These are phyloP conservation scores for Cyphomyrus plagiostoma DNA, from an alignment of 2,113 vertebrate species.

Conservation along the genomic window DNA sequence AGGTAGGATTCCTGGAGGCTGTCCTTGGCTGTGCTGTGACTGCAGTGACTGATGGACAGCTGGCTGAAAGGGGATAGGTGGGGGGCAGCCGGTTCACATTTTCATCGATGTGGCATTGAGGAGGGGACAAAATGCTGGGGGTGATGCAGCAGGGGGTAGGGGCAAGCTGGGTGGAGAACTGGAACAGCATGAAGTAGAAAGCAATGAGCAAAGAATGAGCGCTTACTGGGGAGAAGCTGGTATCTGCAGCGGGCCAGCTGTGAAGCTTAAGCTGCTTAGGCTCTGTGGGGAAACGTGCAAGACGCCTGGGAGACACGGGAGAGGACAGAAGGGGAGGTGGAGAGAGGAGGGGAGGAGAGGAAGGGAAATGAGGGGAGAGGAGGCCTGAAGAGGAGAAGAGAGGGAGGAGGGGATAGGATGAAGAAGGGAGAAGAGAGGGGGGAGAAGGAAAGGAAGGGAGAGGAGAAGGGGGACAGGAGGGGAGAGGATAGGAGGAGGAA, in stretches of 20 bases:
- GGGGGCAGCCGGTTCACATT: not conserved
- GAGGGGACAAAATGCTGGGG: slow-evolving; percentile 18
- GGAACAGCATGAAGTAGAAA: slow-evolving; percentile 28
- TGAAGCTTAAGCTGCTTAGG: slow-evolving; percentile 18
- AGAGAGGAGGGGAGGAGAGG: slow-evolving; percentile 18
- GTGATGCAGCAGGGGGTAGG: not conserved
- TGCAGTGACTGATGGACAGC: not conserved
- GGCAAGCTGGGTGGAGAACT: not conserved
- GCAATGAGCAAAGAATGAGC: not conserved
- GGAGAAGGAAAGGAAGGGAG: too few relatives aligned
- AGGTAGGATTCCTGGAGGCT: not conserved
- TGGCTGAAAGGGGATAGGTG: not conserved
- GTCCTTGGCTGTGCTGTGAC: not conserved
- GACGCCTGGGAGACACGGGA: not conserved
- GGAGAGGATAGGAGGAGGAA: too few relatives aligned
- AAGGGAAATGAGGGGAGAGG: not conserved
- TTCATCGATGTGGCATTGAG: not conserved
- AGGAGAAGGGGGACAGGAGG: too few relatives aligned
- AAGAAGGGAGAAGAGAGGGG: too few relatives aligned
- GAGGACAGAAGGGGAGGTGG: slow-evolving; percentile 7
- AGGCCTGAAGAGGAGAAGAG: too few relatives aligned
- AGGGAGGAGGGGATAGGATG: too few relatives aligned
- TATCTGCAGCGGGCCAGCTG: slow-evolving; percentile 16
- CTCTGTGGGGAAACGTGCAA: not conserved
- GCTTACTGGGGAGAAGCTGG: not conserved